Evolutionary conservation across 1,140 invertebrate genomes (phyloP).

Genomic region (Sinella curviseta): DNA sequence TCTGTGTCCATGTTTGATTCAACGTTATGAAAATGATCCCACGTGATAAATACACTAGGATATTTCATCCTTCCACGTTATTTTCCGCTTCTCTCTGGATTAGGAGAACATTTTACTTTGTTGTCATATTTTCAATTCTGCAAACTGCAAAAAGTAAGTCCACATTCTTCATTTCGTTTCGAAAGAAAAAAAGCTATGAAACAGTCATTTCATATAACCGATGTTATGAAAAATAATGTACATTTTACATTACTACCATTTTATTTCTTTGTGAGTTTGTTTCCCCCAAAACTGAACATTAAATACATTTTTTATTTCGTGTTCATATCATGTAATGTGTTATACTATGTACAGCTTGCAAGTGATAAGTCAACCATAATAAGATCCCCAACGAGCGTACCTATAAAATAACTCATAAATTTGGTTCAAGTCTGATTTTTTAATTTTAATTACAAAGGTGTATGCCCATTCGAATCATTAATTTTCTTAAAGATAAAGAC

Average conservation of each 20-base stretch:
- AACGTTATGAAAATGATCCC: slow-evolving; percentile 15
- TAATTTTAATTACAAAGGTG: neutral
- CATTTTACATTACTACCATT: too few species aligned
- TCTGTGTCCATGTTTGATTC: neutral
- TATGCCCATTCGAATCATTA: neutral
- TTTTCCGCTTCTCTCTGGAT: neutral
- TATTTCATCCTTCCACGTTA: neutral
- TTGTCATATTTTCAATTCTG: neutral
- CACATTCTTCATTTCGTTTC: too few species aligned
- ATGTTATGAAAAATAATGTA: too few species aligned
- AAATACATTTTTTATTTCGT: too few species aligned
- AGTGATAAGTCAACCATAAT: too few species aligned
- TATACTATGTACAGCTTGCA: too few species aligned
- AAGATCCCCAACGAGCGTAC: too few species aligned
- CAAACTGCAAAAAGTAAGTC: neutral
- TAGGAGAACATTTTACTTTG: neutral
- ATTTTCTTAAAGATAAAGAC: neutral
- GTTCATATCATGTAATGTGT: too few species aligned
- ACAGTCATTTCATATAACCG: neutral
- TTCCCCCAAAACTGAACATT: too few species aligned
- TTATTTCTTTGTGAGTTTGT: too few species aligned
- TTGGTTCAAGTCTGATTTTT: too few species aligned
- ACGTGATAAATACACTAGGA: neutral
- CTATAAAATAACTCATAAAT: too few species aligned
- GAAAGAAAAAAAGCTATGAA: neutral